Evolutionary conservation across 2,888 invertebrate species (phyloP).

Genomic region (Diarsia brunnea): DNA sequence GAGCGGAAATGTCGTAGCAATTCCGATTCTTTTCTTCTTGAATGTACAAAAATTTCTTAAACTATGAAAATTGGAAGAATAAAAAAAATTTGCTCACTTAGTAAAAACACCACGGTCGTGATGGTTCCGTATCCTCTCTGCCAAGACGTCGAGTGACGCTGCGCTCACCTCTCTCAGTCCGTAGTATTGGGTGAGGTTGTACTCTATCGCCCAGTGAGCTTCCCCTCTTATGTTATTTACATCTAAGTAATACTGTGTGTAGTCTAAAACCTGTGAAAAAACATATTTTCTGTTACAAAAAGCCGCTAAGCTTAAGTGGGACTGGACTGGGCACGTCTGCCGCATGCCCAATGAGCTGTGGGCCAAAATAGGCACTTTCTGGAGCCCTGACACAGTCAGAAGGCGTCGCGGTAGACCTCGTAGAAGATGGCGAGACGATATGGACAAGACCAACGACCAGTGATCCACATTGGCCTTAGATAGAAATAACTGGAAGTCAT

Average conservation of each 20-base stretch:
- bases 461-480: no score
- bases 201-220: constrained; percentile 95
- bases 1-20: not conserved
- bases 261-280: constrained; percentile 94
- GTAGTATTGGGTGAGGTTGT: constrained; percentile 96
- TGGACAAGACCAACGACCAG: no score
- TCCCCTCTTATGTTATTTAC: constrained; percentile 93
- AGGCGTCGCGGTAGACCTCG: no score
- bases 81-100: constrained; percentile 91
- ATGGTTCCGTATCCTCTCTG: constrained; percentile 94
- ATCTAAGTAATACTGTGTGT: constrained; percentile 97
- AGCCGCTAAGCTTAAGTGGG: no score
- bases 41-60: not conserved
- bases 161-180: constrained; percentile 95
- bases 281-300: not conserved
- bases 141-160: constrained; percentile 94
- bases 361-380: no score
- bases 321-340: no score
- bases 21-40: not conserved
- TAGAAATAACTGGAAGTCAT: no score
- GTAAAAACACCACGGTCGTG: constrained; percentile 93
- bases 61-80: not conserved
- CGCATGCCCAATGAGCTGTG: no score
- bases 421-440: no score
- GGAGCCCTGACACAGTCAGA: no score